Conservation (phyloP, 2,888 invertebrate species). For the Tiliacea aurago region DNA sequence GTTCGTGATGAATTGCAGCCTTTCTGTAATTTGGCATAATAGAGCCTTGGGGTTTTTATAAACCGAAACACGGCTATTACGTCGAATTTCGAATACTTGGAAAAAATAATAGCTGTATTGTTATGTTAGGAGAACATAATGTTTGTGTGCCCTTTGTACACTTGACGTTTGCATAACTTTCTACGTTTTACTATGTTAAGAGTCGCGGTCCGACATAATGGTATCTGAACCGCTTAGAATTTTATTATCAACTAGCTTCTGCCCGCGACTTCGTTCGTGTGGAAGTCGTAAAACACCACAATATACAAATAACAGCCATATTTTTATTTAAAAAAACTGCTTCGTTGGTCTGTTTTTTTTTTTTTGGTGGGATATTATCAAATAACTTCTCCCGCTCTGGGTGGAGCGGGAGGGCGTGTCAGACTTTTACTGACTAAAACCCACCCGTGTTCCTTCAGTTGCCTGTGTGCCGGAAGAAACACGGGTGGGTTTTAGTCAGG, state of each 20-base stretch:
- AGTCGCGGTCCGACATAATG: conserved; percentile 12
- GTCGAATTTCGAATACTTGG: conserved; percentile 50
- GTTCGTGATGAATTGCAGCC: conserved; percentile 53
- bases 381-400: too few relatives aligned
- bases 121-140: conserved; percentile 35
- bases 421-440: too few relatives aligned
- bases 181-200: conserved; percentile 19
- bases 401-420: too few relatives aligned
- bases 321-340: too few relatives aligned
- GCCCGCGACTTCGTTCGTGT: too few relatives aligned
- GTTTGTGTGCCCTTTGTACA: conserved; percentile 46
- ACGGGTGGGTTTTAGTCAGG: too few relatives aligned
- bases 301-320: too few relatives aligned
- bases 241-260: not conserved
- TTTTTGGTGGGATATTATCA: too few relatives aligned
- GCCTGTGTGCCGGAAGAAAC: too few relatives aligned
- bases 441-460: too few relatives aligned
- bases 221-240: conserved; percentile 27
- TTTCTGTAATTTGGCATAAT: conserved; percentile 61
- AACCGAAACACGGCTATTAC: conserved; percentile 57
- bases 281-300: too few relatives aligned
- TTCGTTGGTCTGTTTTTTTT: too few relatives aligned
- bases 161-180: conserved; percentile 47
- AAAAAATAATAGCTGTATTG: conserved; percentile 55
- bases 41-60: conserved; percentile 62